A percentile compares a stretch with the other conserved stretches of the same genome.
Conservation (phyloP, 2,797 vertebrate genomes). For the Anguilla obscura region DNA sequence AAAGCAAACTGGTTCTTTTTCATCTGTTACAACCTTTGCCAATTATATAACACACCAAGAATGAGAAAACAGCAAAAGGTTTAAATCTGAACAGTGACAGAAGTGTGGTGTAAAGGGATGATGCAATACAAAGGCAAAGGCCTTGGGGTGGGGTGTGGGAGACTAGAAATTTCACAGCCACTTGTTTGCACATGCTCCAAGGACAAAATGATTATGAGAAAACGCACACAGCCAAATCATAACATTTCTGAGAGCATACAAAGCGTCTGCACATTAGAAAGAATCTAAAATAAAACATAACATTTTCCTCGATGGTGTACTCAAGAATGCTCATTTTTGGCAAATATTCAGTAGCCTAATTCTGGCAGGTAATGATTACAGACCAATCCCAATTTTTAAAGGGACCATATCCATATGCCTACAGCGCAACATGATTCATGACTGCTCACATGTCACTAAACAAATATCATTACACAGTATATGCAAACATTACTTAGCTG, state of each 20-base stretch:
- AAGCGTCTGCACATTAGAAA: not conserved
- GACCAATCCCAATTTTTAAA: not conserved
- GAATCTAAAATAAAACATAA: not conserved
- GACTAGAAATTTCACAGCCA: not conserved
- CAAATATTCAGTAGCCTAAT: not conserved
- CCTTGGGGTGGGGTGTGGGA: slow-evolving; percentile 1
- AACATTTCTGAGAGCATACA: not conserved
- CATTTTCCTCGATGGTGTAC: not conserved
- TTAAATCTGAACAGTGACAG: not conserved
- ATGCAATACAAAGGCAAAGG: not conserved
- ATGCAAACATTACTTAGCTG: not conserved
- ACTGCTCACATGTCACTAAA: not conserved
- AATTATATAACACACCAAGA: not conserved
- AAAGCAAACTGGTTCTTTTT: not conserved
- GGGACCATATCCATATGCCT: not conserved
- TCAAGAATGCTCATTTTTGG: not conserved
- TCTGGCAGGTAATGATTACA: not conserved
- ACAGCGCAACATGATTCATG: not conserved
- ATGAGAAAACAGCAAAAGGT: not conserved
- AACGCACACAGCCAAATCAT: not conserved
- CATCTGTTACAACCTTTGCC: not conserved
- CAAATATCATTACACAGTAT: not conserved
- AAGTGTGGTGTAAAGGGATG: not conserved
- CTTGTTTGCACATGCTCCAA: not conserved
- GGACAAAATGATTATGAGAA: not conserved